A percentile compares a stretch with the other conserved stretches of the same genome.
Conservation (phyloP, 1,140 invertebrate genomes). For the Onthophagus taurus region DNA sequence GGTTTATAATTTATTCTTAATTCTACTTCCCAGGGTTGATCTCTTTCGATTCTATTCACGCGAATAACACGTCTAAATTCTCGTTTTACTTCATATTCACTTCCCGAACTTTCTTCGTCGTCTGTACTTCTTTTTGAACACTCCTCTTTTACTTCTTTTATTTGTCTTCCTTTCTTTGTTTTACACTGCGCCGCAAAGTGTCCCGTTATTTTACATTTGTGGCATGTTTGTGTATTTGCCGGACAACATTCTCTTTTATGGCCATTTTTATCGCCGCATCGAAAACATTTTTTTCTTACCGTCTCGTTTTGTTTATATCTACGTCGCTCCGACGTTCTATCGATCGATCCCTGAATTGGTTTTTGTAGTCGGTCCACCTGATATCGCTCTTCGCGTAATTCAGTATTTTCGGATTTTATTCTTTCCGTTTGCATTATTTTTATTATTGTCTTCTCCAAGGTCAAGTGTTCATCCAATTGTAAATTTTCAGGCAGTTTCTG, state of each 20-base stretch:
- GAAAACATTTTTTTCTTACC: no score
- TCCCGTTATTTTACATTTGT: conserved; percentile 11
- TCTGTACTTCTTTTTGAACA: not conserved
- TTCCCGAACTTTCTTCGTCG: no score
- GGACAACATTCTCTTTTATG: conserved; percentile 5
- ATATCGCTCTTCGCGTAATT: not conserved
- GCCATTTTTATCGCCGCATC: conserved; percentile 1
- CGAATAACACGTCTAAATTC: no score
- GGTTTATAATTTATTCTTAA: no score
- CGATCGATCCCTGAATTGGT: no score
- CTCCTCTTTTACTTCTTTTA: conserved; percentile 1
- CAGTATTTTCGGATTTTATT: conserved; percentile 6
- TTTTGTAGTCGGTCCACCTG: no score
- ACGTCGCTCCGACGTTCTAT: no score
- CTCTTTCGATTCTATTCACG: no score
- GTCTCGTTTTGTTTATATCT: no score
- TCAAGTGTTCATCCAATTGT: conserved; percentile 27
- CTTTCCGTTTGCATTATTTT: not conserved
- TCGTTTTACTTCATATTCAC: no score
- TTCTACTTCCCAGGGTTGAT: not conserved
- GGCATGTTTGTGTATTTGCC: not conserved
- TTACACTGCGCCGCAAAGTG: conserved; percentile 1
- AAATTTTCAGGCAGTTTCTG: conserved; percentile 28
- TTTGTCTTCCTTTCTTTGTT: conserved; percentile 3
- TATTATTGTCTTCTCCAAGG: conserved; percentile 15